phyloP scores from a whole-genome alignment of 2,113 vertebrate species.

The Alectura lathami region DNA sequence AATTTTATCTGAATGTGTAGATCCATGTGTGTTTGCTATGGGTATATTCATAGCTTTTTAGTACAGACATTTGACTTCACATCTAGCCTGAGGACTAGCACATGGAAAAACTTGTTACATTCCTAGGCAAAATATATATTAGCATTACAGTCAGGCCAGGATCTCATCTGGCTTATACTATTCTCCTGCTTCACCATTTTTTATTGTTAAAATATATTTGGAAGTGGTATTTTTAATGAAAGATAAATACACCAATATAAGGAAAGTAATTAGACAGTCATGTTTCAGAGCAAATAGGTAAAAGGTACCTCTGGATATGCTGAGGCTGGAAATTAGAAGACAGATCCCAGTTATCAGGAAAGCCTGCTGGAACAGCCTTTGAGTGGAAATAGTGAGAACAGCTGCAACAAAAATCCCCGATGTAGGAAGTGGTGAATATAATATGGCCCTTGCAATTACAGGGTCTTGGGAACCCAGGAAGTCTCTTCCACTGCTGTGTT shows the following conservation, averaged over 20 bases:
- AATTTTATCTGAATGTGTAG: neutral
- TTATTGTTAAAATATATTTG: neutral
- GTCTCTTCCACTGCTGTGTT: neutral
- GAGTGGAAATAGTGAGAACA: neutral
- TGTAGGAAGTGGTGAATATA: neutral
- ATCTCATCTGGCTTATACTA: neutral
- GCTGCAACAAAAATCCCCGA: neutral
- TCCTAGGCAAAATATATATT: neutral
- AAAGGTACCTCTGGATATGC: neutral
- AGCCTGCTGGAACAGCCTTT: neutral
- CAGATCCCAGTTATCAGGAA: neutral
- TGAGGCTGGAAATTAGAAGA: neutral
- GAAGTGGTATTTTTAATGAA: neutral
- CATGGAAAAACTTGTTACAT: neutral
- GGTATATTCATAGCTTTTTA: neutral
- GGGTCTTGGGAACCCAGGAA: neutral
- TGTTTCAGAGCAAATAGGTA: neutral
- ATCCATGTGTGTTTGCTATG: neutral
- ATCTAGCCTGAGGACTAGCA: neutral
- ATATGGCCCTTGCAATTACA: neutral
- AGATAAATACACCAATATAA: neutral
- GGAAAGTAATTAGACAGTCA: neutral
- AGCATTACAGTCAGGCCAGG: neutral
- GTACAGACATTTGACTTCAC: neutral
- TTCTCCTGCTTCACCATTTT: neutral